Evolutionary conservation across 2,113 vertebrate genomes (phyloP).

Genomic region (Willisornis vidua): DNA sequence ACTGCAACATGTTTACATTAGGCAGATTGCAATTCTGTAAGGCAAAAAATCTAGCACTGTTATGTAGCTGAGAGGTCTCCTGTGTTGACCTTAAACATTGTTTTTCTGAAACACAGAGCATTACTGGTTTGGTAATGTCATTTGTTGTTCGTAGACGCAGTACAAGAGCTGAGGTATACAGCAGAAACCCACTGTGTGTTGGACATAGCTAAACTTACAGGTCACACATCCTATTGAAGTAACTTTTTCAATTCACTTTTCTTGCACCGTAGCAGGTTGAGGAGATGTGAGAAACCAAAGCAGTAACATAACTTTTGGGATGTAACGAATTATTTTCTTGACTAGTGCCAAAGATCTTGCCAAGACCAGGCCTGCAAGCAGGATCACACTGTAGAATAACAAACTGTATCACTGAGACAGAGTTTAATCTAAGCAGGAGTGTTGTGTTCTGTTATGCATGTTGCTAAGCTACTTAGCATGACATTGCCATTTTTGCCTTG

Average conservation of each 20-base stretch:
- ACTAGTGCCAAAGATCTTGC: neutral
- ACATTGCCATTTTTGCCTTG: conserved; percentile 1
- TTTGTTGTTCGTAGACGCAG: neutral
- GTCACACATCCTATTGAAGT: neutral
- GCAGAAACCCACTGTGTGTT: neutral
- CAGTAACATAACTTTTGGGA: neutral
- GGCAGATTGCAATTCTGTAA: neutral
- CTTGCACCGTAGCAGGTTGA: neutral
- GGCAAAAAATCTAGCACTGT: neutral
- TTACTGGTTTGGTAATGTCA: neutral
- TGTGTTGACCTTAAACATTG: neutral
- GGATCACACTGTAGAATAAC: conserved; percentile 43
- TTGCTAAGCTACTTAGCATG: conserved; percentile 71
- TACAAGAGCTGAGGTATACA: neutral
- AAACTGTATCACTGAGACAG: conserved; percentile 56
- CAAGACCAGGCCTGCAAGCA: conserved; percentile 40
- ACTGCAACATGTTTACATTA: neutral
- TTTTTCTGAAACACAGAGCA: neutral
- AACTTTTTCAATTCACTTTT: neutral
- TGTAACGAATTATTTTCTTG: neutral
- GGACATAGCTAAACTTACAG: neutral
- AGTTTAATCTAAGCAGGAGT: conserved; percentile 48
- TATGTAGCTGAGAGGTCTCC: neutral
- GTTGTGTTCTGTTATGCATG: conserved; percentile 68
- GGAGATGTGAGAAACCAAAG: neutral